These are phyloP conservation scores for Etheostoma cragini DNA, from an alignment of 2,113 vertebrate genomes.

Conservation along the genomic window DNA sequence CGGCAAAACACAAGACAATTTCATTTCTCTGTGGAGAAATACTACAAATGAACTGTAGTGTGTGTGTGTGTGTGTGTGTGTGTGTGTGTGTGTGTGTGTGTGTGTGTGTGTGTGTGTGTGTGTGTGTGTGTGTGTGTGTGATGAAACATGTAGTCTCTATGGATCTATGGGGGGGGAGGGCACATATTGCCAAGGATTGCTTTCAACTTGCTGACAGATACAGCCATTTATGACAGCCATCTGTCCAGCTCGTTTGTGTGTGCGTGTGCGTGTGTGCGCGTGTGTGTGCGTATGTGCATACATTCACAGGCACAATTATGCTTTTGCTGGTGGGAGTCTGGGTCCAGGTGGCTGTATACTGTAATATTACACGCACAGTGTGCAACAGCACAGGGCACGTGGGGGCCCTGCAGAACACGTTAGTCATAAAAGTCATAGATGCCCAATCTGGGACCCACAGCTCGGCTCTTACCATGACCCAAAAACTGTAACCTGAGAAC, in stretches of 20 bases:
- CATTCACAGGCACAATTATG: constrained; percentile 49
- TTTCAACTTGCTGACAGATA: constrained; percentile 72
- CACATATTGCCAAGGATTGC: constrained; percentile 58
- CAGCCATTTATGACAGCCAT: constrained; percentile 75
- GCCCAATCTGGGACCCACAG: constrained; percentile 11
- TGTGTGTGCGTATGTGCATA: constrained; percentile 21
- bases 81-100: constrained; percentile 2
- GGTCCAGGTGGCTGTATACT: constrained; percentile 74
- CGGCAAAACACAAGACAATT: too few relatives aligned
- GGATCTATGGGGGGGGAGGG: constrained; percentile 43
- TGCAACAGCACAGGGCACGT: constrained; percentile 63
- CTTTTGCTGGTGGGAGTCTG: constrained; percentile 63
- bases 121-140: constrained; percentile 3
- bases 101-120: neutral
- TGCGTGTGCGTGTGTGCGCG: constrained; percentile 41
- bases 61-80: neutral
- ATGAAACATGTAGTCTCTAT: constrained; percentile 47
- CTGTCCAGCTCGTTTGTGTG: constrained; percentile 57
- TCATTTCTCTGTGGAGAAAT: too few relatives aligned
- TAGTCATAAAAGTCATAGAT: constrained; percentile 67
- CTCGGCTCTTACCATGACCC: constrained; percentile 13
- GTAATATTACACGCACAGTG: constrained; percentile 70
- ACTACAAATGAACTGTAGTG: neutral
- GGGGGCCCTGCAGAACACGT: constrained; percentile 53
- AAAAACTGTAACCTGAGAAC: constrained; percentile 24